Evolutionary conservation across 2,113 vertebrate genomes (phyloP), one percentile per base, ranked within the genome.

Genomic region (Forbesichthys papilliferus): DNA sequence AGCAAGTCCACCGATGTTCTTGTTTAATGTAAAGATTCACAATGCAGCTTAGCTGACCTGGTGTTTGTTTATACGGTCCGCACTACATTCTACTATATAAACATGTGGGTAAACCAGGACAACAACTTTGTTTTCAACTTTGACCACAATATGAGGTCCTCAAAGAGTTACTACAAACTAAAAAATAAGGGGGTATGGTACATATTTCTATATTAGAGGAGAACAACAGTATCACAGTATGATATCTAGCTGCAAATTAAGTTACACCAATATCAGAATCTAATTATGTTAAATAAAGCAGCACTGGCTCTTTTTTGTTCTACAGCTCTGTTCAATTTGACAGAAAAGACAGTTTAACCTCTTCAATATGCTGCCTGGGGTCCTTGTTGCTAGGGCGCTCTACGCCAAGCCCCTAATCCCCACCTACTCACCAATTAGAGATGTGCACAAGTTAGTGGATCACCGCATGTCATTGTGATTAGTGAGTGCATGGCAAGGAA

Each of bases 391-490:
- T 84, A 83, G 75, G 80, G 83, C 88, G 86, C 83, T 63, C 69
- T 66, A 77, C 66, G 83, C 78, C 74, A 87, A 87, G 78, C 78
- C 81, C 78, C 85, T 91, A 91, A 92, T 89, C 88, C 84, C 89
- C 84, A 82, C 75, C 68, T 78, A 65, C 81, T 74, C 87, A 79
- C 84, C 87, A 90, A 92, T 90, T 90, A 91, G 88, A 77, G 77
- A 88, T 86, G 86, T 80, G 81, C 81, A 89, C 88, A 90, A 89
- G 89, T 89, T 88, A 85, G 81, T 74, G 82, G 85, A 88, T 88
- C 85, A 86, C 84, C 90, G 87, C 87, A 89, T 90, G 89, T 88
- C 87, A 91, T 87, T 81, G 83, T 86, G 88, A 91, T 89, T 89
- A 91, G 86, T 75, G 87, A 87, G 75, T 78, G 85, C 86, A 87